These are phyloP conservation scores for Scopus umbretta DNA, from an alignment of 2,113 vertebrate genomes.

Conservation along the genomic window DNA sequence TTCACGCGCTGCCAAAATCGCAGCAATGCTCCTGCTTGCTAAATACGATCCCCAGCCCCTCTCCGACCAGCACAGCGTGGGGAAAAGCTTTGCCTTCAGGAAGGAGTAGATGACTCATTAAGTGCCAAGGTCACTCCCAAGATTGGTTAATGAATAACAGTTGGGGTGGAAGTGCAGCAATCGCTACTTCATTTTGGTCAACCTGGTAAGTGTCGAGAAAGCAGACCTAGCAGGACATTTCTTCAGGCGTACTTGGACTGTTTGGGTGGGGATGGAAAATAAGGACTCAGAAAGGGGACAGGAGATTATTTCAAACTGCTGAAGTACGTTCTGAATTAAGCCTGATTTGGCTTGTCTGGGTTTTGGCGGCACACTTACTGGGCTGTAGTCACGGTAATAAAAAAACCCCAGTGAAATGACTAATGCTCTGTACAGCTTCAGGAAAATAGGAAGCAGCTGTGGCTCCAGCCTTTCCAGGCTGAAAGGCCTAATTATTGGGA, in stretches of 20 bases:
- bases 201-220: neutral
- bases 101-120: neutral
- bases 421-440: slow-evolving; percentile 41
- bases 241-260: neutral
- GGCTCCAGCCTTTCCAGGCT: slow-evolving; percentile 47
- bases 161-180: neutral
- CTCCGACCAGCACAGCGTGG: neutral
- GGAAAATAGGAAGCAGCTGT: slow-evolving; percentile 63
- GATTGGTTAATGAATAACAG: slow-evolving; percentile 14
- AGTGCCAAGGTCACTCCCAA: slow-evolving; percentile 38
- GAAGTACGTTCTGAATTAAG: neutral
- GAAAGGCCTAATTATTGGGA: slow-evolving; percentile 58
- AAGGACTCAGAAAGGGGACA: neutral
- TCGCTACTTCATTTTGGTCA: neutral
- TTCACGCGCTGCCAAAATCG: neutral
- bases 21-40: neutral
- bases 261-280: neutral
- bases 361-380: neutral
- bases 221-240: neutral
- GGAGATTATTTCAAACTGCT: neutral
- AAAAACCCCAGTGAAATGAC: slow-evolving; percentile 31
- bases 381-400: slow-evolving; percentile 15
- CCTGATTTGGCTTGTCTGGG: neutral
- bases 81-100: neutral
- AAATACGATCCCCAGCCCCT: neutral